These are phyloP conservation scores for Enchytraeus crypticus DNA, from an alignment of 2,888 invertebrate species.

Conservation along the genomic window DNA sequence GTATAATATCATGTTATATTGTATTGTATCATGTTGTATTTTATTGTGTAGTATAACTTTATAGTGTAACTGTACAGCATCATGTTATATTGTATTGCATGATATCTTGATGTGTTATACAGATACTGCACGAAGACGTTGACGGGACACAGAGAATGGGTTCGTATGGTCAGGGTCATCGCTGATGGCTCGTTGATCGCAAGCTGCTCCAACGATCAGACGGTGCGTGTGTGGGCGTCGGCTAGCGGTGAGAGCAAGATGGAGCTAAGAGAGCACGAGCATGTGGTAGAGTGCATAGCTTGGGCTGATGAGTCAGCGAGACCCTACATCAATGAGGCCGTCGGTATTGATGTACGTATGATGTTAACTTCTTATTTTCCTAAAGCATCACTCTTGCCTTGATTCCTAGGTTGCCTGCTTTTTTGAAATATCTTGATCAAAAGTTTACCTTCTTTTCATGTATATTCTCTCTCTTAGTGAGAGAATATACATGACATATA, in stretches of 20 bases:
- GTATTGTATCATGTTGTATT: no score
- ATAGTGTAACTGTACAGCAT: no score
- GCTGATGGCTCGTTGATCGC: slow-evolving; percentile 86
- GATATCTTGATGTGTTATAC: no score
- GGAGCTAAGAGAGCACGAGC: slow-evolving; percentile 92
- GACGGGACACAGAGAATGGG: slow-evolving; percentile 89
- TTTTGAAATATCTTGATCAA: no score
- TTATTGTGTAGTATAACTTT: no score
- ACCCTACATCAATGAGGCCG: slow-evolving; percentile 54
- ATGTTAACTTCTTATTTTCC: neutral
- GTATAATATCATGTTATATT: no score
- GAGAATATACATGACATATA: no score
- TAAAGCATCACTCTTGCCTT: no score
- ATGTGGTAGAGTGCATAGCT: slow-evolving; percentile 93
- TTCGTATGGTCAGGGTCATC: slow-evolving; percentile 91
- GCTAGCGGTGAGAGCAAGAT: slow-evolving; percentile 89
- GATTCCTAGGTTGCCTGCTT: no score
- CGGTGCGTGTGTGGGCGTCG: slow-evolving; percentile 89
- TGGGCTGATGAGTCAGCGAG: slow-evolving; percentile 91
- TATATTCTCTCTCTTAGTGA: no score
- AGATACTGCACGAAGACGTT: slow-evolving; percentile 92
- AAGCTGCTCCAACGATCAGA: slow-evolving; percentile 97
- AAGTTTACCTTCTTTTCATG: no score
- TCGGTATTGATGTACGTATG: slow-evolving; percentile 37
- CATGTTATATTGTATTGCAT: no score